Conservation (phyloP, 2,888 invertebrate genomes). For the Ormyrus labotus region DNA sequence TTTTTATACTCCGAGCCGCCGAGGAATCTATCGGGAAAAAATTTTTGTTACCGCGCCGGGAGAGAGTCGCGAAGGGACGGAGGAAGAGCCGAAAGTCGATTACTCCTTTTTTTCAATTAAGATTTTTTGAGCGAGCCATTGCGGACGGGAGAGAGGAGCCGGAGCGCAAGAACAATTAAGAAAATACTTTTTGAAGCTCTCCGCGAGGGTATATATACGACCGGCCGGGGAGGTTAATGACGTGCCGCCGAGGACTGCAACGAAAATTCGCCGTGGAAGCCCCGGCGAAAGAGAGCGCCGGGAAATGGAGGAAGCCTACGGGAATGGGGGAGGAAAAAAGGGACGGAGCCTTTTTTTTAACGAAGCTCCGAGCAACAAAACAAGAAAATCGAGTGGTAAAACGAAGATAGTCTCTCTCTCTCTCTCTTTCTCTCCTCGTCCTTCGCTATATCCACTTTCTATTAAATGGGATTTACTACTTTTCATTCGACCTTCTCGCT, state of each 20-base stretch:
- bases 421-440: not conserved
- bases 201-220: too few species aligned
- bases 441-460: conserved; percentile 16
- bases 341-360: not conserved
- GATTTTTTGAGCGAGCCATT: too few species aligned
- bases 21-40: conserved; percentile 31
- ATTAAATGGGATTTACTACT: conserved; percentile 34
- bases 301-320: not conserved
- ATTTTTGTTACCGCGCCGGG: conserved; percentile 13
- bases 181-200: too few species aligned
- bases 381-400: conserved; percentile 2
- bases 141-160: too few species aligned
- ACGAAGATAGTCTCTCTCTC: conserved; percentile 7
- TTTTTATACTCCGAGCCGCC: conserved; percentile 21
- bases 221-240: too few species aligned
- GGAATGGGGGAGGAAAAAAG: not conserved
- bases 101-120: too few species aligned
- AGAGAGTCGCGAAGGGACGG: too few species aligned
- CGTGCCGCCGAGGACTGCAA: too few species aligned
- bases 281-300: not conserved
- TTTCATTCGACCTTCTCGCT: not conserved
- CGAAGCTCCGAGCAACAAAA: not conserved
- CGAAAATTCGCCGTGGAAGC: not conserved
- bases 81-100: too few species aligned
- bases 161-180: too few species aligned